Conservation (phyloP, 2,797 vertebrate species). For the Sardinella longiceps region DNA sequence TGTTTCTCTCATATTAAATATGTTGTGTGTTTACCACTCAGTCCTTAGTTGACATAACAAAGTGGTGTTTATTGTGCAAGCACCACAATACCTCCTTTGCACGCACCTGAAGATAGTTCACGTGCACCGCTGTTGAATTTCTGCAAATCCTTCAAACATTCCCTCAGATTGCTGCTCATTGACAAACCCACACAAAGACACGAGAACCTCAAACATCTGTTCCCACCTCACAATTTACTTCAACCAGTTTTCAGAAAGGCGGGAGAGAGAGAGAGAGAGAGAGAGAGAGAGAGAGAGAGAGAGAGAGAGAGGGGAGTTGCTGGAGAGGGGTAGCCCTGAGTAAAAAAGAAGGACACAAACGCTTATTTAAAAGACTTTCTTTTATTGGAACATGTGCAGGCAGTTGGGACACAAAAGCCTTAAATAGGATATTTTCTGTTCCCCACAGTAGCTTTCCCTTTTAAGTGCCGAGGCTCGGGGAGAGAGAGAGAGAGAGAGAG, state of each 20-base stretch:
- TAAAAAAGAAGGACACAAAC: constrained; percentile 74
- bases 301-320: constrained; percentile 50
- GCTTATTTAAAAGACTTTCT: constrained; percentile 87
- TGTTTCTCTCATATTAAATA: neutral
- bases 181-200: constrained; percentile 1
- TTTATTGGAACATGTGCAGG: constrained; percentile 94
- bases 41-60: neutral
- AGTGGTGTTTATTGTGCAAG: neutral
- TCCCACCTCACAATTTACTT: constrained; percentile 24
- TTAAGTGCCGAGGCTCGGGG: constrained; percentile 89
- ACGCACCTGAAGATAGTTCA: constrained; percentile 5
- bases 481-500: constrained; percentile 56
- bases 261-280: constrained; percentile 62
- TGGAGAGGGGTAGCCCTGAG: constrained; percentile 58
- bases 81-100: neutral
- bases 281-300: constrained; percentile 62
- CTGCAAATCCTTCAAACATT: constrained; percentile 5
- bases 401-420: constrained; percentile 92
- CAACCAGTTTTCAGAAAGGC: constrained; percentile 19
- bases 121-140: neutral
- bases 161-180: constrained; percentile 25
- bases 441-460: constrained; percentile 96
- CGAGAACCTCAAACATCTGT: constrained; percentile 20
- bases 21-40: neutral
- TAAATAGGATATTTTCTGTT: constrained; percentile 99